Evolutionary conservation across 2,888 invertebrate genomes (phyloP), one percentile per base, ranked within the genome.

Genomic region (Drosophila tripunctata): DNA sequence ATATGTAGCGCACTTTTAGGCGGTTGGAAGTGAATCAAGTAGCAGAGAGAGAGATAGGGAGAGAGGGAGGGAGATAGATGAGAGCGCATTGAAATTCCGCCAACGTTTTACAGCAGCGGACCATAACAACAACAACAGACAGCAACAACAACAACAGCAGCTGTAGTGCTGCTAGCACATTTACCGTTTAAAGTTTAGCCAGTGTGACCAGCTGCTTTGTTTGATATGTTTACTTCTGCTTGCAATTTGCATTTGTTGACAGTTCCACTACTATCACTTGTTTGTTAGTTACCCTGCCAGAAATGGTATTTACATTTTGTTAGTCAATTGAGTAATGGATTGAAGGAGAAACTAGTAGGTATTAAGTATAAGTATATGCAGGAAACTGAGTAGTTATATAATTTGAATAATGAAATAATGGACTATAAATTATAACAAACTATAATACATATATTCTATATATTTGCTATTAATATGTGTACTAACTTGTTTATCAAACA

Each of bases 1-100:
- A 30, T n/a, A n/a, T n/a, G n/a, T 57, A 44, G 87, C 74, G 56
- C 68, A 80, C 88, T 88, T 88, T 88, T 88, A 74, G 87, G 87
- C 75, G 70, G 69, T 69, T 69, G 65, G 60, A 55, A 65, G 51
- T 48, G 36, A 57, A 43, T 47, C 27, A 36, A 65, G 48, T 43
- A n/a, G n/a, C n/a, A n/a, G n/a, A n/a, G n/a, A n/a, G n/a, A n/a
- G n/a, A n/a, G n/a, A n/a, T n/a, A n/a, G n/a, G n/a, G n/a, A n/a
- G n/a, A n/a, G n/a, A n/a, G n/a, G n/a, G n/a, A n/a, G n/a, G n/a
- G n/a, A n/a, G n/a, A n/a, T n/a, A n/a, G n/a, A n/a, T n/a, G n/a
- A n/a, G n/a, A 40, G 35, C 41, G 33, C 48, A 68, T 76, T 63
- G 36, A 77, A 80, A 81, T 77, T 84, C 85, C 55, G 57, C 35